Conservation (phyloP, 53 echinoderm and acorn worm genomes). For the Apostichopus leukothele region DNA sequence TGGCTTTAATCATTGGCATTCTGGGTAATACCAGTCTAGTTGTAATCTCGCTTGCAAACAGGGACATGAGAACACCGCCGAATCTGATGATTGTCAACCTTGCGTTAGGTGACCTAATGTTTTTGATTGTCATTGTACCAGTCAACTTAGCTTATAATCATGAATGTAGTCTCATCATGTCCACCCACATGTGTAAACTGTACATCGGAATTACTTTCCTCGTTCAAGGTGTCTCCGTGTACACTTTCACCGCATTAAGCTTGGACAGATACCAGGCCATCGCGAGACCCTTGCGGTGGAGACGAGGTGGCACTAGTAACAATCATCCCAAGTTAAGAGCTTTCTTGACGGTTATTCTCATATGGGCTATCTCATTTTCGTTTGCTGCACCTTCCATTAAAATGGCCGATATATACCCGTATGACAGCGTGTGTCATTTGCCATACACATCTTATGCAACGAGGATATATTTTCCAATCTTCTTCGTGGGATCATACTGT, state of each 20-base stretch:
- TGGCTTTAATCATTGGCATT: constrained; percentile 63
- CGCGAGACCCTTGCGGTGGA: constrained; percentile 74
- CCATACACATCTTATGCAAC: constrained; percentile 46
- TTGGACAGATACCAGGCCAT: constrained; percentile 91
- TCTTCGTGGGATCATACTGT: constrained; percentile 71
- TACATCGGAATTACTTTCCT: constrained; percentile 62
- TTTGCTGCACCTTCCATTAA: constrained; percentile 64
- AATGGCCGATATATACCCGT: constrained; percentile 16
- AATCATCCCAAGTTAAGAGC: constrained; percentile 48
- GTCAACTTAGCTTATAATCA: constrained; percentile 62
- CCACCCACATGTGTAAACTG: constrained; percentile 61
- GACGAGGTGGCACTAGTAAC: constrained; percentile 66
- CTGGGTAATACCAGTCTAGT: constrained; percentile 83
- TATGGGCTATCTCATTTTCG: constrained; percentile 67
- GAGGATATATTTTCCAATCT: constrained; percentile 55
- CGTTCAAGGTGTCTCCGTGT: constrained; percentile 85
- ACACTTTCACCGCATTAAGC: constrained; percentile 86
- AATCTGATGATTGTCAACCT: constrained; percentile 86
- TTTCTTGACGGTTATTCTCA: constrained; percentile 59
- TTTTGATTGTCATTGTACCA: constrained; percentile 71
- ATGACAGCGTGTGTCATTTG: constrained; percentile 45
- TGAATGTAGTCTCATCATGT: constrained; percentile 43
- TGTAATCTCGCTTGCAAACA: constrained; percentile 65
- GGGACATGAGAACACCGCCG: constrained; percentile 88
- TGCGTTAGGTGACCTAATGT: constrained; percentile 78